Percentiles rank a stretch among this genome's conserved stretches.
phyloP scores from a whole-genome alignment of 2,888 invertebrate genomes.

The Cheilosia vulpina region DNA sequence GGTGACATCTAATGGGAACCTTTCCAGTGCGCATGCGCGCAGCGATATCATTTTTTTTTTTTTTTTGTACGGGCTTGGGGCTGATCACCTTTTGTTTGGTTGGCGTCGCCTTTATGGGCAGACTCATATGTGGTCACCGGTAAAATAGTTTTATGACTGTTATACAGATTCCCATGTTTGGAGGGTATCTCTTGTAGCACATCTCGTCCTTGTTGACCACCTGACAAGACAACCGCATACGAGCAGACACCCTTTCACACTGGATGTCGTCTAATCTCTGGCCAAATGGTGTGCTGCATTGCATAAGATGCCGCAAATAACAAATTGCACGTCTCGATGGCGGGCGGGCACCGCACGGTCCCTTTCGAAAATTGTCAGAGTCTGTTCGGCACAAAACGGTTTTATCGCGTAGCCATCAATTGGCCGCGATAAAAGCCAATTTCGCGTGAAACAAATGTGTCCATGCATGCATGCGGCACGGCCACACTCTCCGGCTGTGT shows the following conservation, averaged over 20 bases:
- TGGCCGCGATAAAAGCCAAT: slow-evolving; percentile 72
- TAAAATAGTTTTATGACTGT: slow-evolving; percentile 63
- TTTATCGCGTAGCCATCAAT: slow-evolving; percentile 74
- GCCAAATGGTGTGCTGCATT: slow-evolving; percentile 53
- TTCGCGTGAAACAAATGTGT: slow-evolving; percentile 68
- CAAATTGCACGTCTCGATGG: slow-evolving; percentile 46
- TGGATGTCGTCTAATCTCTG: slow-evolving; percentile 17
- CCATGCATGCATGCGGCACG: slow-evolving; percentile 43
- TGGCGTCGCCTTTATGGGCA: slow-evolving; percentile 55
- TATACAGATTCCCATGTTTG: slow-evolving; percentile 49
- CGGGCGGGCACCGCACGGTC: slow-evolving; percentile 33
- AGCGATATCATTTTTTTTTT: slow-evolving; percentile 19
- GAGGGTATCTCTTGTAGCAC: slow-evolving; percentile 42
- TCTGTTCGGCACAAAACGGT: slow-evolving; percentile 69
- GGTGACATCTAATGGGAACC: slow-evolving; percentile 71
- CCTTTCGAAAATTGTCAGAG: slow-evolving; percentile 64
- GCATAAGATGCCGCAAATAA: slow-evolving; percentile 64
- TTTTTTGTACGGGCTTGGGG: slow-evolving; percentile 34
- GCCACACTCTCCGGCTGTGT: slow-evolving; percentile 49
- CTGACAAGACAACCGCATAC: slow-evolving; percentile 1
- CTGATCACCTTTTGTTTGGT: slow-evolving; percentile 59
- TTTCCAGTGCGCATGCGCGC: slow-evolving; percentile 4
- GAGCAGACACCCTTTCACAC: slow-evolving; percentile 20
- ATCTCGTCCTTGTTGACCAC: slow-evolving; percentile 34
- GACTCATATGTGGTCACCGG: slow-evolving; percentile 56